Base-by-base conservation (phyloP, 2,888 invertebrate genomes). In the Melanargia galathea region DNA sequence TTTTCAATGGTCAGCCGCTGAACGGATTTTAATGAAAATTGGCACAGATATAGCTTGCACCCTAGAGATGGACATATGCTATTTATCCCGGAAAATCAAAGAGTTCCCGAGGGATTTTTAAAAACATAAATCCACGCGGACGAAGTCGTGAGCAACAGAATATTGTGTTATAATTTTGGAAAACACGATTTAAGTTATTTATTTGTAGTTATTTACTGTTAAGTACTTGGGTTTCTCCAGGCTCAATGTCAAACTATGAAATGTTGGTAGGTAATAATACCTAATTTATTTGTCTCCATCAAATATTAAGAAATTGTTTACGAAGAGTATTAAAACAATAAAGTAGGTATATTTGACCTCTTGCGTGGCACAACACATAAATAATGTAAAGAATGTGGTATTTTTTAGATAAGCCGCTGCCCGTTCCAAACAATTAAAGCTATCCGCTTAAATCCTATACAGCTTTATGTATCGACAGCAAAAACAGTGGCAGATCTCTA, bases 381-480 rank as follows among this genome's bases (percentile, higher is more conserved):
- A 63, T 58, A 60, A 63, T 43, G 60, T 51, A 48, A 63, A 65
- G 68, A 63, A 65, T 69, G 63, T 71, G 63, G 70, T 70, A 75
- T 77, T 75, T 75, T 74, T 71, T 65, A 64, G 70, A 78, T 81
- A 82, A 84, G 80, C 81, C 79, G 77, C 67, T 70, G 75, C 72
- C 79, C 78, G 78, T 84, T 86, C 81, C 84, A 81, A 82, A 87
- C 86, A 88, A 86, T 87, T 87, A 86, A 86, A 84, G 80, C 79
- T 83, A 83, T 80, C 84, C 80, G 81, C 79, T 82, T 82, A 81
- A 60, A 80, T 79, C 75, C 80, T 78, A 71, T 73, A 75, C 75
- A 74, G 76, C 76, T 78, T 78, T 71, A 63, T 54, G 81, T 80
- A 85, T 66, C 60, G 85, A 75, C 68, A 48, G 75, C 77, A 81